Conservation (phyloP, 2,797 vertebrate species). For the Rhodeus uyekii region DNA sequence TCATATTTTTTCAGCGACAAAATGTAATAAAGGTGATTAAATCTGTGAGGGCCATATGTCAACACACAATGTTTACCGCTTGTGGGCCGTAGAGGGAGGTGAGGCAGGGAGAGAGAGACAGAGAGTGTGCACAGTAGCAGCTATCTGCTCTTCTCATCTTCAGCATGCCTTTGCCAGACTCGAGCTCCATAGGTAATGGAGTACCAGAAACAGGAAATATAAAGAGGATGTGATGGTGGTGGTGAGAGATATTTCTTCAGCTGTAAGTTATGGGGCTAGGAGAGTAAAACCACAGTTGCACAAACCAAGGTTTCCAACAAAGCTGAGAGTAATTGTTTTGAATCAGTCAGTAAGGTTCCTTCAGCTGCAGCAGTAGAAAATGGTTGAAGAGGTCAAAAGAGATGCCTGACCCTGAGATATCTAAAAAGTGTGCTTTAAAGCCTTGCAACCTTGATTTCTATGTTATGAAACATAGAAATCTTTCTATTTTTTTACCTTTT, state of each 20-base stretch:
- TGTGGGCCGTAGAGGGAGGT: conserved; percentile 44
- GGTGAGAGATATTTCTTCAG: conserved; percentile 68
- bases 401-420: conserved; percentile 47
- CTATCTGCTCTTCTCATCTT: conserved; percentile 34
- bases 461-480: no score
- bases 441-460: background rate
- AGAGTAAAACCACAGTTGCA: conserved; percentile 67
- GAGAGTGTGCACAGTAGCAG: conserved; percentile 14
- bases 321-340: conserved; percentile 68
- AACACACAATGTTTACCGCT: conserved; percentile 61
- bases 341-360: conserved; percentile 57
- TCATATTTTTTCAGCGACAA: conserved; percentile 35
- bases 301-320: conserved; percentile 63
- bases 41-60: conserved; percentile 62
- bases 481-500: no score
- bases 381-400: conserved; percentile 26
- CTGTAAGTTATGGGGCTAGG: conserved; percentile 68
- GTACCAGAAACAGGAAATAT: conserved; percentile 74
- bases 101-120: conserved; percentile 33
- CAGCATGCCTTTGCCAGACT: conserved; percentile 59
- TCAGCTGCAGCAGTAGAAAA: conserved; percentile 36
- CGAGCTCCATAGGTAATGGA: conserved; percentile 71
- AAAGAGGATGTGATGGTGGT: conserved; percentile 71
- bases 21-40: conserved; percentile 68
- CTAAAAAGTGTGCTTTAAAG: conserved; percentile 10